Base-by-base conservation (phyloP, 2,888 invertebrate genomes). In the Standfussiana lucernea region DNA sequence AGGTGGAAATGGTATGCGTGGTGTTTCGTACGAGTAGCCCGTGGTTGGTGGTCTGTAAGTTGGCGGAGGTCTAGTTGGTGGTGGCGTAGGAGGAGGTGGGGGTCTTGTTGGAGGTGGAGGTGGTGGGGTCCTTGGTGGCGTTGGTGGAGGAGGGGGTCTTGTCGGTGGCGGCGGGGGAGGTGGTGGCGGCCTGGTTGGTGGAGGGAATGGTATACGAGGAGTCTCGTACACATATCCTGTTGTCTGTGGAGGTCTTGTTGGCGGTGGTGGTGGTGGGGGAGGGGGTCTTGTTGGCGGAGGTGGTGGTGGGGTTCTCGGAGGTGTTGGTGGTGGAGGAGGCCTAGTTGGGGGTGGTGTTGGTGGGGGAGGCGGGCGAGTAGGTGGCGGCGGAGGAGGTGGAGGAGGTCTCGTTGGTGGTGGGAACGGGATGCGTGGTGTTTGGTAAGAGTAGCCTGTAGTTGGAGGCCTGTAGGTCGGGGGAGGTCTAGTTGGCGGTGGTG, bases 11-110 rank as follows among this genome's bases (percentile, higher is more conserved):
- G 72, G 47, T 37, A 72, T 24, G 7, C 35, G n/a, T 6, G 72
- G 65, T 28, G 65, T 72, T 72, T 28, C 5, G 18, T 72, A 72
- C 13, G 66, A 37, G 47, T 72, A 72, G 6, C 66, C 72, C 7
- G 45, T 65, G 10, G 72, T 67, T 47, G 86, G 13, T 24, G 87
- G 72, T 45, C 81, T 53, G 40, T 79, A 67, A 28, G 84, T 67
- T 42, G 86, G 10, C 24, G 87, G 72, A 2, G 84, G 86, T 28
- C 84, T 84, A 0, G 88, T 87, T 40, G 88, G 83, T 13, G 89
- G 87, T 2, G 89, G 85, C 8, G 88, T 87, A 32, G 80, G 56
- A 35, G 78, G 59, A n/a, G 82, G 65, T 70, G 85, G 21, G 18
- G 86, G 73, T 10, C 74, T 78, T 4, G 85, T 77, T 45, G 80